Base-by-base conservation (phyloP, 2,888 invertebrate species). In the Ophion costatus region DNA sequence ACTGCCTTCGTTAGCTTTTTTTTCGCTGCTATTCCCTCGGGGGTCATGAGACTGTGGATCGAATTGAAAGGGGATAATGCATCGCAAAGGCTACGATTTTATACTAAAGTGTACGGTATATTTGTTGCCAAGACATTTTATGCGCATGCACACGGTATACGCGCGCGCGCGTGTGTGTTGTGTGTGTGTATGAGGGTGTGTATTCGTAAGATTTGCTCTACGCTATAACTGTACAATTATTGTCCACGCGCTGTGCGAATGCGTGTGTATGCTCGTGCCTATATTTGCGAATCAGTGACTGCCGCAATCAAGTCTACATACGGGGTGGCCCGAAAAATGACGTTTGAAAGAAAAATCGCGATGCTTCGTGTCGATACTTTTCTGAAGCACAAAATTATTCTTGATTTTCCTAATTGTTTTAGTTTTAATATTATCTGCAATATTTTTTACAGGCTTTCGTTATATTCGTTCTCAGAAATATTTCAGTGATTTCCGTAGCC, bases 31-130 rank as follows among this genome's bases (percentile, higher is more conserved):
- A 83, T 86, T 86, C 86, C 87, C 85, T 66, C 84, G 82, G 82
- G 87, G 81, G 85, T 87, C 87, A 82, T 87, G 82, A 84, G 77
- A 78, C 80, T 81, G 70, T 80, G 85, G 20, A 85, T 85, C 80
- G 85, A 87, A 87, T 82, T 83, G 86, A 83, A 85, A 83, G 76
- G 75, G 80, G 77, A 85, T 87, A 86, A 86, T 87, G 82, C 83
- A 85, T 76, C 61, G 84, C 80, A 79, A 61, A 29, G 51, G 57
- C 74, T 22, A 51, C 56, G 69, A 63, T 74, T 76, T 42, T 20
- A 69, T 67, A 56, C 59, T 51, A 29, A 73, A 57, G 59, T 69
- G 22, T 69, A 61, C 67, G 67, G 20, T 33, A 33, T 66, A 66
- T 57, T 59, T 59, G 22, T 57, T 59, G 42, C 73, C 59, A 73